These are phyloP conservation scores for Aotus griseimembra DNA, from an alignment of 2,797 vertebrate genomes.

Conservation along the genomic window DNA sequence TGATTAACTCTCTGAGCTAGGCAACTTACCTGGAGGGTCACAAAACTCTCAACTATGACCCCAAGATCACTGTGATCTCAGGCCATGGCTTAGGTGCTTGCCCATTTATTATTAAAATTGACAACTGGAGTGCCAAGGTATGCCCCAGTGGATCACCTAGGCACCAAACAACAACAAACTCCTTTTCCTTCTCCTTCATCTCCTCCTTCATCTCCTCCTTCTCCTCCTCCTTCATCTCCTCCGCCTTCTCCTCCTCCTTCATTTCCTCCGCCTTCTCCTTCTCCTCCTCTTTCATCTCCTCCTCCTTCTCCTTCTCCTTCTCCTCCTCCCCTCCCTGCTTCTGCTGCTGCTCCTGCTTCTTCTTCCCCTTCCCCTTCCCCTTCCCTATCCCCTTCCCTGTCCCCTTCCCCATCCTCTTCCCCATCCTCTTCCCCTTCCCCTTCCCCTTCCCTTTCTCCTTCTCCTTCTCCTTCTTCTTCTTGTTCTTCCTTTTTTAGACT, in stretches of 20 bases:
- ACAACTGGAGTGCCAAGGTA: background rate
- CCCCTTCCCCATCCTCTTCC: fast-evolving
- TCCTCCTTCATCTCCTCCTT: no score
- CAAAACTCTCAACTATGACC: background rate
- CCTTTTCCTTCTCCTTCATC: background rate
- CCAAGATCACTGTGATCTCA: background rate
- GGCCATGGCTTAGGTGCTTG: background rate
- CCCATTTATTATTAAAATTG: background rate
- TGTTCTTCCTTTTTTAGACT: background rate
- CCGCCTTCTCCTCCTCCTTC: no score
- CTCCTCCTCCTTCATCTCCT: no score
- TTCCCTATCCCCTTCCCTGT: fast-evolving
- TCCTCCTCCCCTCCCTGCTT: no score
- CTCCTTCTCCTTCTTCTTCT: no score
- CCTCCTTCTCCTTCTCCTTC: no score
- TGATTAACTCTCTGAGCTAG: background rate
- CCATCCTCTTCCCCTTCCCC: fast-evolving
- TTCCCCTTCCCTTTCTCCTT: no score
- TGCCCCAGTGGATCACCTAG: background rate
- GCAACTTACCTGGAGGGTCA: background rate
- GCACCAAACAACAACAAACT: background rate
- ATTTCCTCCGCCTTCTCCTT: no score
- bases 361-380: no score
- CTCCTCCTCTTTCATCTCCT: no score
- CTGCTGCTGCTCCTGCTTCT: no score